These are phyloP conservation scores for Agelastica alni DNA, from an alignment of 2,888 invertebrate species.

Conservation along the genomic window DNA sequence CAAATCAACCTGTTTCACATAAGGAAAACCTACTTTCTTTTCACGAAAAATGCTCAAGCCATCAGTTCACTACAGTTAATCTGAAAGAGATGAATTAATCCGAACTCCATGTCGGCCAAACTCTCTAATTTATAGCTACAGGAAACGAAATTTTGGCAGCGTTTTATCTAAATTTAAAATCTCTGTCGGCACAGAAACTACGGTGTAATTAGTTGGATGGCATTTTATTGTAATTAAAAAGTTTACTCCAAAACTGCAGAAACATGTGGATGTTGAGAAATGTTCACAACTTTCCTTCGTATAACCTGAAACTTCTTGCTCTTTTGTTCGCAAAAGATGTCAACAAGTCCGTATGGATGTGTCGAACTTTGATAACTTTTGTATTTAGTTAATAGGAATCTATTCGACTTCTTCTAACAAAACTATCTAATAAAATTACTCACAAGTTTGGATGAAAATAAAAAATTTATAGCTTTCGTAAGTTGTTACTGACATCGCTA, in stretches of 20 bases:
- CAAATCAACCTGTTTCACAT: not conserved
- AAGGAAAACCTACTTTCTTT: constrained; percentile 23
- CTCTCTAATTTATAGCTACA: constrained; percentile 55
- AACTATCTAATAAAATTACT: constrained; percentile 11
- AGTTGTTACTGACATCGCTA: too few species aligned
- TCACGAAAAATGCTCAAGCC: constrained; percentile 45
- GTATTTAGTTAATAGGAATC: constrained; percentile 18
- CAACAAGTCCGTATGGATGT: constrained; percentile 20
- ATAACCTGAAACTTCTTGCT: constrained; percentile 11
- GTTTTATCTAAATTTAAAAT: constrained; percentile 59
- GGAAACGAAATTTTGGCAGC: constrained; percentile 58
- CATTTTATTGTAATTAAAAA: constrained; percentile 57
- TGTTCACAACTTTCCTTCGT: constrained; percentile 19
- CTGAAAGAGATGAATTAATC: constrained; percentile 60
- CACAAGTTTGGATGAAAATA: too few species aligned
- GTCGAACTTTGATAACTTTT: constrained; percentile 20
- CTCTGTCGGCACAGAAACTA: constrained; percentile 52
- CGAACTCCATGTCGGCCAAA: constrained; percentile 56
- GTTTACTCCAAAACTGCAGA: constrained; percentile 44
- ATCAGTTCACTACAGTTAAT: constrained; percentile 56
- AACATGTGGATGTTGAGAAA: constrained; percentile 38
- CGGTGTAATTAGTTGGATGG: constrained; percentile 56
- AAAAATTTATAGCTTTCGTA: too few species aligned
- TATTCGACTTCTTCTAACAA: constrained; percentile 2
- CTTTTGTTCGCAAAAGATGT: constrained; percentile 15